Evolutionary conservation across 2,797 vertebrate species (phyloP).

Genomic region (Acanthurus lineatus): DNA sequence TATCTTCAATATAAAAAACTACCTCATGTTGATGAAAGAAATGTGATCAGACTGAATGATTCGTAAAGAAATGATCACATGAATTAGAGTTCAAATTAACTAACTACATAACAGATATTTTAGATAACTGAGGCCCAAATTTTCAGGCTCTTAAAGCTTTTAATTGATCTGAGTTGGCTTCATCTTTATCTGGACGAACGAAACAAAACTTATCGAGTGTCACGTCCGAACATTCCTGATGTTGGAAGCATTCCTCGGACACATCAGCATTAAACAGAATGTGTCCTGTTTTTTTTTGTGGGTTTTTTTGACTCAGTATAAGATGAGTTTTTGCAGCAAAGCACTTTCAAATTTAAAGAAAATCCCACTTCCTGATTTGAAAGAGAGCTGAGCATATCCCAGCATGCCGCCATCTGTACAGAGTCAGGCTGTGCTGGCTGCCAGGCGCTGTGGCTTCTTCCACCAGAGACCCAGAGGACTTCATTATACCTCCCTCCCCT

Average conservation of each 20-base stretch:
- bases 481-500: constrained; percentile 66
- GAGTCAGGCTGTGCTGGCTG: constrained; percentile 65
- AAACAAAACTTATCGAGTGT: neutral
- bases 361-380: constrained; percentile 61
- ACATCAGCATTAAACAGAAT: neutral
- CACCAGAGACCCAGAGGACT: constrained; percentile 75
- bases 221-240: neutral
- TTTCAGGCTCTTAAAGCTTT: neutral
- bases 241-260: neutral
- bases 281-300: too few species aligned
- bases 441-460: constrained; percentile 69
- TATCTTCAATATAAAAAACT: neutral
- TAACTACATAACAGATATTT: neutral
- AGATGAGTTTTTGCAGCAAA: neutral
- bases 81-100: too few species aligned
- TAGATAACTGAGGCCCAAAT: neutral
- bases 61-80: neutral
- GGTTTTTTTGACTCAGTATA: too few species aligned
- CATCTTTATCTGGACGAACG: neutral
- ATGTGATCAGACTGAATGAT: neutral
- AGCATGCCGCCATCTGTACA: constrained; percentile 69
- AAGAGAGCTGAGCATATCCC: constrained; percentile 48
- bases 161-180: neutral
- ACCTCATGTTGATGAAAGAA: neutral
- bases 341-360: constrained; percentile 49